These are phyloP conservation scores for Sycophila sp. DNA, from an alignment of 1,140 invertebrate genomes.

Conservation along the genomic window DNA sequence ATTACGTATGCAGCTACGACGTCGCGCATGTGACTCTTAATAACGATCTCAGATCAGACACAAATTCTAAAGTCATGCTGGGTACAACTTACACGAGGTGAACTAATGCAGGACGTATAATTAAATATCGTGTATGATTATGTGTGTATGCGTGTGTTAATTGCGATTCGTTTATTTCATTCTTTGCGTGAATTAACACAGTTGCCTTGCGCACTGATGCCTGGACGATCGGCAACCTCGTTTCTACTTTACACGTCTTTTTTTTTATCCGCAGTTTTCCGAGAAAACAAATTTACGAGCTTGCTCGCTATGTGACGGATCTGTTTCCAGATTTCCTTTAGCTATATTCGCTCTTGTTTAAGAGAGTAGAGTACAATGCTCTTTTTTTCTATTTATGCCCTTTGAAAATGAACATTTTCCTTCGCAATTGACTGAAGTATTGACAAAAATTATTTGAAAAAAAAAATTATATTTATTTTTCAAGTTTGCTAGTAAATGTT, in stretches of 20 bases:
- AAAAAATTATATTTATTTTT: neutral
- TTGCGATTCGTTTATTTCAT: neutral
- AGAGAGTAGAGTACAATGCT: neutral
- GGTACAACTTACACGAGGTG: neutral
- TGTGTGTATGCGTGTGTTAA: neutral
- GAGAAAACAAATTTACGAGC: neutral
- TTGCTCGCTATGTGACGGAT: neutral
- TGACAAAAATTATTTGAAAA: neutral
- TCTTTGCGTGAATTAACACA: neutral
- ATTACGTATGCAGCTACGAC: neutral
- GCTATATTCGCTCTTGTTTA: neutral
- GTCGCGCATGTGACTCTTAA: conserved; percentile 5
- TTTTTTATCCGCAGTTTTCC: neutral
- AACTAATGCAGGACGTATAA: conserved; percentile 8
- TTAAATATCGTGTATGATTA: too few relatives aligned
- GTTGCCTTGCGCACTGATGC: neutral
- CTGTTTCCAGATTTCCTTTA: neutral
- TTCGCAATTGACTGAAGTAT: neutral
- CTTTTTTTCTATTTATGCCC: neutral
- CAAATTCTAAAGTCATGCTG: conserved; percentile 2
- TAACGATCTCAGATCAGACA: neutral
- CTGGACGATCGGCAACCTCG: neutral
- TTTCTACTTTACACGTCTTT: neutral
- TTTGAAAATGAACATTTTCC: neutral
- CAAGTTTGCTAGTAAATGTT: too few relatives aligned